Percentiles rank a stretch among this genome's conserved stretches.
Conservation (phyloP, 2,113 vertebrate species). For the Rutilus rutilus region DNA sequence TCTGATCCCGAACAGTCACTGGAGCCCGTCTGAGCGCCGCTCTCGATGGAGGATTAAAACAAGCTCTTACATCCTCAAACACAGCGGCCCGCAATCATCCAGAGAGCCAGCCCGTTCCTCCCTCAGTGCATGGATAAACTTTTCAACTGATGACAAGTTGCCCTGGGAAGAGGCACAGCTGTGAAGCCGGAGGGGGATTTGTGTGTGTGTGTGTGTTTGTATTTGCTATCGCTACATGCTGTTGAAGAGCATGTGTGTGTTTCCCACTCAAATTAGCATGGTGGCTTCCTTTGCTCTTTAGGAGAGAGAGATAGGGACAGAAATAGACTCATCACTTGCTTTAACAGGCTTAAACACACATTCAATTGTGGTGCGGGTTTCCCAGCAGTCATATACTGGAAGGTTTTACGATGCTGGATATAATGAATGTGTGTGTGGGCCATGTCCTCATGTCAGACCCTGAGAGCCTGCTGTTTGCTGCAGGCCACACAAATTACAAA, state of each 20-base stretch:
- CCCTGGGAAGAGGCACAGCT: slow-evolving; percentile 29
- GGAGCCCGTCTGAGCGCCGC: background rate
- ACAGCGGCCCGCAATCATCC: slow-evolving; percentile 1
- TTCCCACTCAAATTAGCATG: background rate
- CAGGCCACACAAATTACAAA: background rate
- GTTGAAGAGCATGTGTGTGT: background rate
- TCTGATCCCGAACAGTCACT: slow-evolving; percentile 30
- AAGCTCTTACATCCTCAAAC: slow-evolving; percentile 3
- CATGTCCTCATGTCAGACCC: background rate
- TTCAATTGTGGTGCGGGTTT: background rate
- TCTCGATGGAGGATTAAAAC: background rate
- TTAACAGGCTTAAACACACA: background rate
- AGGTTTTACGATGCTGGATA: background rate
- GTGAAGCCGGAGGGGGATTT: slow-evolving; percentile 8
- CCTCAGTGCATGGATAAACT: background rate
- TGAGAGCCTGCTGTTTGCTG: background rate
- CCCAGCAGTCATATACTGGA: background rate
- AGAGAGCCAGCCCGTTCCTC: background rate
- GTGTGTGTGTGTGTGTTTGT: slow-evolving; percentile 13
- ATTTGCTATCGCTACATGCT: background rate
- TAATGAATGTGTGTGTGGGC: background rate
- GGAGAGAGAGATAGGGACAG: background rate
- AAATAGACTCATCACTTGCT: slow-evolving; percentile 11
- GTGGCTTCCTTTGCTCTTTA: background rate
- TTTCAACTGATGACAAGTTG: slow-evolving; percentile 21